Percentiles rank a stretch among this genome's conserved stretches.
phyloP scores from a whole-genome alignment of 2,113 vertebrate genomes.

The Poecilia latipinna region DNA sequence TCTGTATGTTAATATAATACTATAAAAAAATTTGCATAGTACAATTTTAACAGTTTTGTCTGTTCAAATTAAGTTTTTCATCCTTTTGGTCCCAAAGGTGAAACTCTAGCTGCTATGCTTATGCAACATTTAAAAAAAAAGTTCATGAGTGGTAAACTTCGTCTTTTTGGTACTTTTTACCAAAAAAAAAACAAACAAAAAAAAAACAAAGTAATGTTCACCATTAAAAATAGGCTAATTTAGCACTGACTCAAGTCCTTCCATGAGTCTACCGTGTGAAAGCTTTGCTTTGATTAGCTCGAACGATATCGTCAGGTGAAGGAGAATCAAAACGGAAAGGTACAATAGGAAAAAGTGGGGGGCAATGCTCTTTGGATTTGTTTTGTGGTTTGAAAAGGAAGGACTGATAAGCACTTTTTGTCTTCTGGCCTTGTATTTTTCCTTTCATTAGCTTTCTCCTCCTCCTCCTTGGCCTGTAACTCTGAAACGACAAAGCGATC shows the following conservation, averaged over 20 bases:
- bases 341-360: conserved; percentile 78
- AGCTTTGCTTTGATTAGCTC: conserved; percentile 89
- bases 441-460: conserved; percentile 46
- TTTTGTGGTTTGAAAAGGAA: conserved; percentile 82
- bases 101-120: background rate
- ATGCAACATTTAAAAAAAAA: conserved; percentile 3
- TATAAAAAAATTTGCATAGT: background rate
- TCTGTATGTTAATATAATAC: background rate
- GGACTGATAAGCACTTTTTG: conserved; percentile 67
- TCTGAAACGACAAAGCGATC: conserved; percentile 84
- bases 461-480: conserved; percentile 72
- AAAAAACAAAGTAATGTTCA: background rate
- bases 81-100: conserved; percentile 35
- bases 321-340: conserved; percentile 92
- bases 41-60: background rate
- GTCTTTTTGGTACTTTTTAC: conserved; percentile 4
- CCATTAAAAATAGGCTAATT: background rate
- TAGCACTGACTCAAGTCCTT: conserved; percentile 12
- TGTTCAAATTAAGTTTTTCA: background rate
- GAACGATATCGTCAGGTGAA: conserved; percentile 95
- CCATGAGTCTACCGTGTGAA: conserved; percentile 81
- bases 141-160: conserved; percentile 2
- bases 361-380: conserved; percentile 76
- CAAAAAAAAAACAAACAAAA: background rate
- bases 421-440: conserved; percentile 23